These are phyloP conservation scores for Nymphicus hollandicus DNA, from an alignment of 2,113 vertebrate genomes.

Conservation along the genomic window DNA sequence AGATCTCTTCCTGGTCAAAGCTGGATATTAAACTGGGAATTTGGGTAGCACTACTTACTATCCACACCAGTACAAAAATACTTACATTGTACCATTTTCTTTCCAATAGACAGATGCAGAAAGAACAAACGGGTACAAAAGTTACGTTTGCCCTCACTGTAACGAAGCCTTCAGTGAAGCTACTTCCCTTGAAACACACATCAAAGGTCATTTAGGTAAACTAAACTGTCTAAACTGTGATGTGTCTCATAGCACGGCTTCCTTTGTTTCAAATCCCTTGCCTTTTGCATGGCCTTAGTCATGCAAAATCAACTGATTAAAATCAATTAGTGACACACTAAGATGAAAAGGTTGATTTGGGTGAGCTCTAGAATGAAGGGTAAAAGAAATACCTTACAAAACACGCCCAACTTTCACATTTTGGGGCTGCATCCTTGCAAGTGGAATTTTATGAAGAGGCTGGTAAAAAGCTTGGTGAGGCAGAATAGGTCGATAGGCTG, in stretches of 20 bases:
- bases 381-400: background rate
- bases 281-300: background rate
- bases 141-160: conserved; percentile 86
- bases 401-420: background rate
- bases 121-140: conserved; percentile 61
- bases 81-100: background rate
- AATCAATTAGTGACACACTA: background rate
- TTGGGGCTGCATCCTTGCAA: background rate
- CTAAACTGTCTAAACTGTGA: background rate
- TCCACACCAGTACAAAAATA: background rate
- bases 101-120: conserved; percentile 9
- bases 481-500: background rate
- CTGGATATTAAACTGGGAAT: background rate
- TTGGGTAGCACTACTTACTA: background rate
- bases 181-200: conserved; percentile 85
- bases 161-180: conserved; percentile 83
- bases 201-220: conserved; percentile 88
- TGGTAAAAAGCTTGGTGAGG: background rate
- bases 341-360: background rate
- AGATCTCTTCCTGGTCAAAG: background rate
- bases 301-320: background rate
- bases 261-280: background rate
- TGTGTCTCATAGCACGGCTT: background rate
- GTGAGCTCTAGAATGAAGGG: background rate
- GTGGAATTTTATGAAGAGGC: background rate